Conservation (phyloP, 2,113 vertebrate genomes). For the Petroica traversi region DNA sequence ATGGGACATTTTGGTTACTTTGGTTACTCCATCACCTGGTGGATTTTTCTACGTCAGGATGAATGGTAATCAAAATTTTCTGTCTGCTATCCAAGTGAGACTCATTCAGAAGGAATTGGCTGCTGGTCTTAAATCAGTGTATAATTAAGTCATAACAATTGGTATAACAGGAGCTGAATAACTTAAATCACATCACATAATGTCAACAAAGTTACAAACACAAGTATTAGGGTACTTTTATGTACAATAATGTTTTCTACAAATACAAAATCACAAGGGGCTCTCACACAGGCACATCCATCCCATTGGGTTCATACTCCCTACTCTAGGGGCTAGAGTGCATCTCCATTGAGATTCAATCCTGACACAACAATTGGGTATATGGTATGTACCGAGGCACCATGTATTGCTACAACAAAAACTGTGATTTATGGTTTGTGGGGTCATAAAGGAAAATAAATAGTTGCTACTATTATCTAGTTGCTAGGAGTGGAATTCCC, state of each 20-base stretch:
- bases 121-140: not conserved
- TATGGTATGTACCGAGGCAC: not conserved
- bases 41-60: not conserved
- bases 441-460: not conserved
- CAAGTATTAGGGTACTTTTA: not conserved
- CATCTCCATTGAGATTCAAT: not conserved
- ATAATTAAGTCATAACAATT: not conserved
- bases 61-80: not conserved
- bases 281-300: not conserved
- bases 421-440: accelerated
- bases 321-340: not conserved
- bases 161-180: not conserved
- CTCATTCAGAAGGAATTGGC: not conserved
- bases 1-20: not conserved
- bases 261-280: not conserved
- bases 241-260: not conserved
- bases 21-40: accelerated
- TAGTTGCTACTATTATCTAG: not conserved
- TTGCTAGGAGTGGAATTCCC: not conserved
- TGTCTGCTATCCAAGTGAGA: not conserved
- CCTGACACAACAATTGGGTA: not conserved
- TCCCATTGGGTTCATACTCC: not conserved
- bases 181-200: not conserved
- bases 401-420: not conserved
- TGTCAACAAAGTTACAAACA: not conserved